Percentiles rank a stretch among this genome's conserved stretches.
These are phyloP conservation scores for Protodeltote pygarga DNA, from an alignment of 2,888 invertebrate species.

Conservation along the genomic window DNA sequence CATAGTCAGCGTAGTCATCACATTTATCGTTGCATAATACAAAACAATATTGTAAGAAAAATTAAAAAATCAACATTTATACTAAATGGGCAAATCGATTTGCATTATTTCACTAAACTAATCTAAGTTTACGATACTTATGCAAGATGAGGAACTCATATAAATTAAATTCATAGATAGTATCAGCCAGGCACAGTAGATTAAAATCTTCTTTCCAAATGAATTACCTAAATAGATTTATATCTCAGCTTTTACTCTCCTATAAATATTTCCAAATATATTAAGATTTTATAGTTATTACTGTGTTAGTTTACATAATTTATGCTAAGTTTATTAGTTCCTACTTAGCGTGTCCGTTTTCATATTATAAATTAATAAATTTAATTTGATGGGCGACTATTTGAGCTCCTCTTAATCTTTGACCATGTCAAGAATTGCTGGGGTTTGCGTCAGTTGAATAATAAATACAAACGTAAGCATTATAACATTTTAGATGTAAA, in stretches of 20 bases:
- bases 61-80: no score
- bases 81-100: no score
- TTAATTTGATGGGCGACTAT: constrained; percentile 28
- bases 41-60: no score
- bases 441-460: constrained; percentile 37
- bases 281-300: constrained; percentile 30
- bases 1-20: no score
- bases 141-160: not conserved
- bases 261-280: constrained; percentile 34
- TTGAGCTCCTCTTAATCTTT: constrained; percentile 40
- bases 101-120: no score
- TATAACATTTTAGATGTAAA: constrained; percentile 15
- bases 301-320: constrained; percentile 38
- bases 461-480: constrained; percentile 12
- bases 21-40: no score
- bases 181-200: not conserved
- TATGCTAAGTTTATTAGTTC: constrained; percentile 43
- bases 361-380: constrained; percentile 38
- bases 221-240: constrained; percentile 14
- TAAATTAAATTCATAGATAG: not conserved
- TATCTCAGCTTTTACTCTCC: constrained; percentile 17
- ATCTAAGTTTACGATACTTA: not conserved
- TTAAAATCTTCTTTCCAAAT: constrained; percentile 11
- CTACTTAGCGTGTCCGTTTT: constrained; percentile 37
- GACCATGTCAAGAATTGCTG: constrained; percentile 31